A percentile compares a stretch with the other conserved stretches of the same genome.
These are phyloP conservation scores for Ammospiza nelsoni DNA, from an alignment of 2,113 vertebrate species.

Conservation along the genomic window DNA sequence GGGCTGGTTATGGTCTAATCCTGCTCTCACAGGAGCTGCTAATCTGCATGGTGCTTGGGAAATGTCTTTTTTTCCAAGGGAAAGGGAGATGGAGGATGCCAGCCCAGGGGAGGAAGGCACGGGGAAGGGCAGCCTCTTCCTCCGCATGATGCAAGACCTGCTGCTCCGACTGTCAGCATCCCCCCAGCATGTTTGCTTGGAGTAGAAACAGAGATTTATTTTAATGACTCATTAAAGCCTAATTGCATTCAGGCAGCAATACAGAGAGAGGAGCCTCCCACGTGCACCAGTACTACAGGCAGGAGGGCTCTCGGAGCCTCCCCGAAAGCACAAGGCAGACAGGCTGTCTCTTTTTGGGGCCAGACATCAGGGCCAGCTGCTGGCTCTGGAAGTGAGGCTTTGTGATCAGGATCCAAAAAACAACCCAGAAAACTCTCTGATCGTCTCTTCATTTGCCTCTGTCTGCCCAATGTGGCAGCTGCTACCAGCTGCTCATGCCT, in stretches of 20 bases:
- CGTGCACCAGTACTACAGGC: conserved; percentile 50
- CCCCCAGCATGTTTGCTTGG: not conserved
- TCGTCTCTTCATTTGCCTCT: not conserved
- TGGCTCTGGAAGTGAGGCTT: not conserved
- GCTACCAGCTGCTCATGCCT: not conserved
- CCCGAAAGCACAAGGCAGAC: conserved; percentile 21
- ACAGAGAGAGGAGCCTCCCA: conserved; percentile 56
- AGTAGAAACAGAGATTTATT: conserved; percentile 70
- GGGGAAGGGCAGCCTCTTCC: not conserved
- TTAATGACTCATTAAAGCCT: conserved; percentile 71
- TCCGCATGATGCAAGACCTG: conserved; percentile 22
- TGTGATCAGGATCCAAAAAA: not conserved
- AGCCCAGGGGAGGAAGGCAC: not conserved
- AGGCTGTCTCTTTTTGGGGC: conserved; percentile 45
- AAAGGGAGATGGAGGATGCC: not conserved
- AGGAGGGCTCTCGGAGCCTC: conserved; percentile 5
- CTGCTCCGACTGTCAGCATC: conserved; percentile 51
- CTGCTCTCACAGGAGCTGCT: accelerated
- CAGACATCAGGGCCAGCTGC: conserved; percentile 31
- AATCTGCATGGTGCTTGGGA: not conserved
- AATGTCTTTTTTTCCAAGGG: not conserved
- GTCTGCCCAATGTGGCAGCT: accelerated
- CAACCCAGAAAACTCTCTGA: not conserved
- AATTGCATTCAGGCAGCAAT: conserved; percentile 63
- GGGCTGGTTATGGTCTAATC: not conserved